These are phyloP conservation scores for Rissa tridactyla DNA, from an alignment of 2,113 vertebrate genomes.

Conservation along the genomic window DNA sequence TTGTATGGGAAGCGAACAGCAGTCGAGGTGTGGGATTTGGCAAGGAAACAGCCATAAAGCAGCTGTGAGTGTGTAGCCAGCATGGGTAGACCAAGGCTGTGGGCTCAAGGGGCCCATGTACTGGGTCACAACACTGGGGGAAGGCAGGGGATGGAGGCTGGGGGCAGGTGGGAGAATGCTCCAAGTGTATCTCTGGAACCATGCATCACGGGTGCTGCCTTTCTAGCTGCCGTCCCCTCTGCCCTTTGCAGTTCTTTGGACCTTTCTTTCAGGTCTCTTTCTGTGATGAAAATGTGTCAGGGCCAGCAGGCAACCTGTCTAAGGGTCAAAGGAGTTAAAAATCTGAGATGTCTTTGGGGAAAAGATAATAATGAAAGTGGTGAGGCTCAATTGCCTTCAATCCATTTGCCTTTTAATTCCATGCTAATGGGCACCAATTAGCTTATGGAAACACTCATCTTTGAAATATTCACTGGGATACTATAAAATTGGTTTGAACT, in stretches of 20 bases:
- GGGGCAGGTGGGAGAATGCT: not conserved
- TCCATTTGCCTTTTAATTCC: constrained; percentile 28
- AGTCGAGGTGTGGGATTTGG: not conserved
- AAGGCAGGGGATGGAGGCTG: not conserved
- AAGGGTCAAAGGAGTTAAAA: not conserved
- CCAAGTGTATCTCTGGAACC: not conserved
- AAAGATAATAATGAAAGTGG: not conserved
- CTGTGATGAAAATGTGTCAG: not conserved
- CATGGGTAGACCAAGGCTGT: not conserved
- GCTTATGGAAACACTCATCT: not conserved
- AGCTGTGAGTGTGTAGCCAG: not conserved
- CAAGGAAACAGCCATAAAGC: not conserved
- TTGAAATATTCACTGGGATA: constrained; percentile 10
- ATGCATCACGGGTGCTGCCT: not conserved
- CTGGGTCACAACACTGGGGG: not conserved
- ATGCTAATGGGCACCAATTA: constrained; percentile 11
- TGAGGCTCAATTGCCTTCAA: not conserved
- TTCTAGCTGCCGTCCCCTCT: not conserved
- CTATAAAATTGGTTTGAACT: not conserved
- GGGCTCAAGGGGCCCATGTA: not conserved
- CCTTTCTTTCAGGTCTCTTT: not conserved
- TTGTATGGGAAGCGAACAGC: not conserved
- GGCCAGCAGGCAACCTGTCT: not conserved
- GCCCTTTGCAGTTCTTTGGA: not conserved
- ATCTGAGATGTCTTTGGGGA: not conserved